A percentile compares a stretch with the other conserved stretches of the same genome.
Evolutionary conservation across 2,113 vertebrate genomes (phyloP).

Genomic region (Egretta garzetta): DNA sequence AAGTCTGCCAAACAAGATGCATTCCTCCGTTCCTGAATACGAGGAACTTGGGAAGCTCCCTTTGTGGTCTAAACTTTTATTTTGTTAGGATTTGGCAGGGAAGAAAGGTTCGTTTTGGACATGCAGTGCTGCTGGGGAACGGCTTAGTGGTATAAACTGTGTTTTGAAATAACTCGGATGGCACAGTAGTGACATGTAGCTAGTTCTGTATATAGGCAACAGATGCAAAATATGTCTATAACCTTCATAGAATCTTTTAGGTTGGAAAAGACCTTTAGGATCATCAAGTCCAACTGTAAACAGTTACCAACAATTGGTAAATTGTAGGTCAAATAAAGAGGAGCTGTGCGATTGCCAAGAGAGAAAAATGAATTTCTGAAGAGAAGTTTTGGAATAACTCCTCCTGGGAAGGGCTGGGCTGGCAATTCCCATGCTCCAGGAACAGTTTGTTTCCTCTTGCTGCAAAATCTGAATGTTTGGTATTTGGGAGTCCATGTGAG

Average conservation of each 20-base stretch:
- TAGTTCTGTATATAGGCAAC: not conserved
- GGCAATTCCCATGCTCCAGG: not conserved
- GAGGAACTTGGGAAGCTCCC: not conserved
- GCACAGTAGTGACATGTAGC: not conserved
- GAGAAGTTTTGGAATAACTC: not conserved
- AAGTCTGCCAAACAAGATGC: accelerated
- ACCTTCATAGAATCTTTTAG: not conserved
- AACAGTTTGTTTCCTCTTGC: not conserved
- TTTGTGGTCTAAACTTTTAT: not conserved
- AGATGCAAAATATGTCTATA: not conserved
- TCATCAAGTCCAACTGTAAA: too few relatives aligned
- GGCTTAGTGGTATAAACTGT: not conserved
- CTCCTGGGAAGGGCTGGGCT: not conserved
- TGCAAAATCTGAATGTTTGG: not conserved
- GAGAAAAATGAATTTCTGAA: not conserved
- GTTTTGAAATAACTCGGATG: not conserved
- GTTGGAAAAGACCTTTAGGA: too few relatives aligned
- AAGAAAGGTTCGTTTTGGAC: not conserved
- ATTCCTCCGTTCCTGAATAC: accelerated
- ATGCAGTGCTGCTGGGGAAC: not conserved
- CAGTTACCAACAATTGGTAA: not conserved
- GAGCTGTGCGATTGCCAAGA: not conserved
- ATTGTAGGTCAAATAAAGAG: not conserved
- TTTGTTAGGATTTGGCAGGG: not conserved
- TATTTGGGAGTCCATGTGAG: not conserved